Evolutionary conservation across 2,797 vertebrate species (phyloP), one percentile per base, ranked within the genome.

Genomic region (Sebastiscus albofasciatus): DNA sequence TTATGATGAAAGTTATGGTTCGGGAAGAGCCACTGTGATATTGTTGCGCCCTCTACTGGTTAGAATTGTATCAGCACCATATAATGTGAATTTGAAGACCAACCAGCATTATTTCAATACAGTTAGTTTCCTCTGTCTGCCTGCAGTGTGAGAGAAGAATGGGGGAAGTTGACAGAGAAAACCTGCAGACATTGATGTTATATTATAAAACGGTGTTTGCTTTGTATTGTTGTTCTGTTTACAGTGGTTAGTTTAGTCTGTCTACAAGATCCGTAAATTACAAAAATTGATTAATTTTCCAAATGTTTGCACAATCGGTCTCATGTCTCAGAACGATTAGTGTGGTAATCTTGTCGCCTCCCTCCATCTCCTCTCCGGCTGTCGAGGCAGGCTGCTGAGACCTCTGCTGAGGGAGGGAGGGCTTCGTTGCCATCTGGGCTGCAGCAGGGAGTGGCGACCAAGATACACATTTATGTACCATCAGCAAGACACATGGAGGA

Each of bases 351-450:
- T 79, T 67, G 27, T 49, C 83, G 80, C 88, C 81, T 88, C 81
- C 86, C 82, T 87, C 67, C 39, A 31, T 71, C 76, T 83, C 72
- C 58, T 72, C 82, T 86, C 87, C 78, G 80, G 84, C 90, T 92
- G 88, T 85, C n/a, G 67, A 82, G 75, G 80, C 89, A 82, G 85
- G 79, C 87, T 90, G 84, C 86, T 77, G 80, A 92, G 90, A 80
- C 78, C 87, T 92, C 81, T 72, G 58, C 75, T 85, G 87, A 9
- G 29, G 56, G 56, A 83, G 79, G 59, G 80, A 84, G 80, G 83
- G 85, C 79, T 83, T 78, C 29, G 11, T 76, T 70, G 87, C 92
- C 92, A 94, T 94, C 94, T 94, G 92, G 89, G 86, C 90, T 91
- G 81, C 87, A 89, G 86, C 80, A 86, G 74, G 82, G 83, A 89